Percentiles rank a stretch among this genome's conserved stretches.
phyloP scores from a whole-genome alignment of 2,888 invertebrate species.

The Acanthoscelides obtectus region DNA sequence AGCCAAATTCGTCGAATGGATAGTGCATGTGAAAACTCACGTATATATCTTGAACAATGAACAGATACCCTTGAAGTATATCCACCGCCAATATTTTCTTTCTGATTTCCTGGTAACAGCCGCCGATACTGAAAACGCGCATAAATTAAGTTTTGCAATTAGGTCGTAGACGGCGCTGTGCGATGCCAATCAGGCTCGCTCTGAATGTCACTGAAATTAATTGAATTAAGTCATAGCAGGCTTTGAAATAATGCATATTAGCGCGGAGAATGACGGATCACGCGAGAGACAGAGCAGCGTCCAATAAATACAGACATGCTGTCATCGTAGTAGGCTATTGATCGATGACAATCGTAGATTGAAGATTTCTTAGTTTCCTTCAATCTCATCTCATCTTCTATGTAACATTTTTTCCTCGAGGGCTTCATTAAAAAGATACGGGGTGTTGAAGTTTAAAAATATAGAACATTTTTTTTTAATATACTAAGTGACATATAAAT shows the following conservation, averaged over 20 bases:
- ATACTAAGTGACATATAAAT: too few species aligned
- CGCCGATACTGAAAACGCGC: neutral
- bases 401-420: too few species aligned
- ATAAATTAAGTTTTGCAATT: constrained; percentile 22
- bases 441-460: too few species aligned
- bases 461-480: too few species aligned
- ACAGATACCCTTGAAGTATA: neutral
- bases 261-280: neutral
- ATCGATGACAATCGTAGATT: too few species aligned
- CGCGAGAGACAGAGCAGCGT: neutral
- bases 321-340: too few species aligned
- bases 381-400: too few species aligned
- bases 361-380: too few species aligned
- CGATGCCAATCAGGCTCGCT: constrained; percentile 22
- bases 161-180: constrained; percentile 17
- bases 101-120: neutral
- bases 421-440: too few species aligned
- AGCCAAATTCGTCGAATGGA: too few species aligned
- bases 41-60: neutral
- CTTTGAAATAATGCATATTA: neutral
- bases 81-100: neutral
- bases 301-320: neutral
- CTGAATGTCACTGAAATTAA: constrained; percentile 20
- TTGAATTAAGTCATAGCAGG: constrained; percentile 13
- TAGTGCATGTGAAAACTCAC: neutral